Conservation (phyloP, 2,888 invertebrate species). For the Flexamia atlantica region DNA sequence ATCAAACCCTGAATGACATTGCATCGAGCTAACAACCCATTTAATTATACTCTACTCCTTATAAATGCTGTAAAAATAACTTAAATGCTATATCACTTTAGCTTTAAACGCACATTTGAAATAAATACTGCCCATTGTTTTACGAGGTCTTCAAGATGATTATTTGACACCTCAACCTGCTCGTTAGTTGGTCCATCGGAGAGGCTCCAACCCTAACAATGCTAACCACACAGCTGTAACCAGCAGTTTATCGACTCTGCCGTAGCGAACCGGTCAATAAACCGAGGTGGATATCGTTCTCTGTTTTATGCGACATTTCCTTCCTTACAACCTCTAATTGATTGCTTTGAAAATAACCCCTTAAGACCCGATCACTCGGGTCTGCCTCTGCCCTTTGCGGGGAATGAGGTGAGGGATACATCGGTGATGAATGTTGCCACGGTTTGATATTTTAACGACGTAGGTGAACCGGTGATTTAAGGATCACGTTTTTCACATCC, state of each 20-base stretch:
- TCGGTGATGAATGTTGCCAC: background rate
- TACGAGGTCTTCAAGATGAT: background rate
- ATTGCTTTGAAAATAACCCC: background rate
- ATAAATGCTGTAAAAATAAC: too few species aligned
- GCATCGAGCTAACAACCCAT: too few species aligned
- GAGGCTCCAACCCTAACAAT: background rate
- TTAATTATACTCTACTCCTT: too few species aligned
- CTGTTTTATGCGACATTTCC: conserved; percentile 35
- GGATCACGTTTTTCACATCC: conserved; percentile 5
- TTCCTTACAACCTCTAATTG: background rate
- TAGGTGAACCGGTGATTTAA: background rate
- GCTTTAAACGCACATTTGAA: too few species aligned
- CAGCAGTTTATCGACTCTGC: background rate
- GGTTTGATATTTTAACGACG: background rate
- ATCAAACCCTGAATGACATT: too few species aligned
- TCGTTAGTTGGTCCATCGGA: background rate
- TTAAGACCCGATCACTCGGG: background rate
- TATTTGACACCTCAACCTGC: background rate
- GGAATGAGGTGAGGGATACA: background rate
- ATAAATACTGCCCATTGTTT: too few species aligned
- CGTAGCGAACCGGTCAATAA: background rate
- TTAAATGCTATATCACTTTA: too few species aligned
- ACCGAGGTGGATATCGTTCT: background rate
- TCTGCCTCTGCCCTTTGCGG: background rate
- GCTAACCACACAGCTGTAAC: conserved; percentile 8